These are phyloP conservation scores for Macquaria ambigua DNA, from an alignment of 2,113 vertebrate genomes.

Conservation along the genomic window DNA sequence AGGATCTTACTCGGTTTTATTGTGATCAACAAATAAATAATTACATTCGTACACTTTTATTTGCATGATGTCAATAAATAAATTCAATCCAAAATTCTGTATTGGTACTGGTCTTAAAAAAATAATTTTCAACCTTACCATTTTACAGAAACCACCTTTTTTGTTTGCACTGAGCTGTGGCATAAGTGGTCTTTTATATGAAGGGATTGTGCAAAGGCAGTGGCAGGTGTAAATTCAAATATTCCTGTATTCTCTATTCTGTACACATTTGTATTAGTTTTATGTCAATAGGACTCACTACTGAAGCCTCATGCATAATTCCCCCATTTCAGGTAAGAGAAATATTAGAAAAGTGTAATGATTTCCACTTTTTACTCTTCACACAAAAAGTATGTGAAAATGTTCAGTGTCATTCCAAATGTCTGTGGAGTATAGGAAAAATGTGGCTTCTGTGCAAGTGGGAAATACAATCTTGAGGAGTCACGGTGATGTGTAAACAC, in stretches of 20 bases:
- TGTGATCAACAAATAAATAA: not conserved
- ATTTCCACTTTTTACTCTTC: not conserved
- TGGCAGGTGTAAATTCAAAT: not conserved
- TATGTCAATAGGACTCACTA: not conserved
- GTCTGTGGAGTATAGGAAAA: not conserved
- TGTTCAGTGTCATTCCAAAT: not conserved
- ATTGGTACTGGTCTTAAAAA: not conserved
- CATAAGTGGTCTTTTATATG: not conserved
- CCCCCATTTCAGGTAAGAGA: not conserved
- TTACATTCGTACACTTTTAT: not conserved
- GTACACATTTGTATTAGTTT: not conserved
- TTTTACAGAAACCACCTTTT: not conserved
- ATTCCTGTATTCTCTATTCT: not conserved
- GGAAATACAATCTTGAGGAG: not conserved
- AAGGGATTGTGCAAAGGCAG: not conserved
- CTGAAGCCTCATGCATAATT: not conserved
- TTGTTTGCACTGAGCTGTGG: not conserved
- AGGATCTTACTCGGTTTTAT: not conserved
- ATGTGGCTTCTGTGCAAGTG: not conserved
- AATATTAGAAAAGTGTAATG: not conserved
- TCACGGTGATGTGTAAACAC: conserved; percentile 2
- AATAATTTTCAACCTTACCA: not conserved
- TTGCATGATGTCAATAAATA: not conserved
- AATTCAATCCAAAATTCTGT: not conserved
- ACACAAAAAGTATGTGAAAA: not conserved